These are phyloP conservation scores for Isotomurus palustris DNA, from an alignment of 2,888 invertebrate genomes.

Conservation along the genomic window DNA sequence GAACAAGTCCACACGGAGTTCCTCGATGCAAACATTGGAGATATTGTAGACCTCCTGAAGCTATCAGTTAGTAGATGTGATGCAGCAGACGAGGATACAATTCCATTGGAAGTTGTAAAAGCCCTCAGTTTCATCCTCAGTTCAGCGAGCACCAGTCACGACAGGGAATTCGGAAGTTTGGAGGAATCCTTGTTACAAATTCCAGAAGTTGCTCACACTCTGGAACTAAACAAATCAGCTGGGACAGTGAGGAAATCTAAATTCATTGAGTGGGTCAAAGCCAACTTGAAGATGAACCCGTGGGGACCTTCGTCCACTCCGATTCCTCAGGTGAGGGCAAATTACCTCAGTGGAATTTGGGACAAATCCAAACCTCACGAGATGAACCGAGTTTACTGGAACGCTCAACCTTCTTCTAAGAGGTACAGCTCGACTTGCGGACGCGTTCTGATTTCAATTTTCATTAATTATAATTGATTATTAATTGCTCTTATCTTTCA, in stretches of 20 bases:
- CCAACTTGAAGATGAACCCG: slow-evolving; percentile 26
- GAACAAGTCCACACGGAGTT: slow-evolving; percentile 30
- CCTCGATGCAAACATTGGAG: slow-evolving; percentile 20
- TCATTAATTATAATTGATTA: background rate
- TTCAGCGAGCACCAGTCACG: slow-evolving; percentile 15
- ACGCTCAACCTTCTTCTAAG: slow-evolving; percentile 23
- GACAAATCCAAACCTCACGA: slow-evolving; percentile 7
- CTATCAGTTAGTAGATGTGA: background rate
- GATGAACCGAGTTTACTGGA: slow-evolving; percentile 25
- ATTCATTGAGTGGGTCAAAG: slow-evolving; percentile 21
- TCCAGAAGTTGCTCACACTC: slow-evolving; percentile 8
- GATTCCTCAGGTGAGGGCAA: slow-evolving; percentile 15
- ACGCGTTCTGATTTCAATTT: background rate
- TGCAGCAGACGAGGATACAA: background rate
- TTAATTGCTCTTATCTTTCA: background rate
- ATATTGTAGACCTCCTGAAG: slow-evolving; percentile 23
- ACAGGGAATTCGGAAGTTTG: slow-evolving; percentile 16
- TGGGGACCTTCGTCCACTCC: slow-evolving; percentile 35
- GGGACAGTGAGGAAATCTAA: slow-evolving; percentile 18
- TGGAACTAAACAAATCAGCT: slow-evolving; percentile 14
- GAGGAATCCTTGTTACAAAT: slow-evolving; percentile 11
- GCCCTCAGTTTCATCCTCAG: slow-evolving; percentile 26
- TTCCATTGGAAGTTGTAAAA: slow-evolving; percentile 17
- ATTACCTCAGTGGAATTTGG: slow-evolving; percentile 14
- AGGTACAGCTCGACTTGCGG: slow-evolving; percentile 8